Percentiles rank a stretch among this genome's conserved stretches.
These are phyloP conservation scores for Nomada ruficornis DNA, from an alignment of 2,888 invertebrate genomes.

Conservation along the genomic window DNA sequence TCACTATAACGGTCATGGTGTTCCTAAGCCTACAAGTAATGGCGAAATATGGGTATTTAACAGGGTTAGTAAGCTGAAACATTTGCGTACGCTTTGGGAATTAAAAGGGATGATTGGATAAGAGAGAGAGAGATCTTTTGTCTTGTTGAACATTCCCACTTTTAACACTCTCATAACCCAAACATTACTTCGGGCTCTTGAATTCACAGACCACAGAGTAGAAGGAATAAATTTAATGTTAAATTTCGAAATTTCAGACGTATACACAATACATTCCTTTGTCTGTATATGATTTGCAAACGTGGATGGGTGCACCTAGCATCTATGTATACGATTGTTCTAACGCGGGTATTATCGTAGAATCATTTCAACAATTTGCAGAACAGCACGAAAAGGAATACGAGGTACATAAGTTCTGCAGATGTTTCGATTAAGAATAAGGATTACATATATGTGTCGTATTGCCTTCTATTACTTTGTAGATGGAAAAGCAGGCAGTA, in stretches of 20 bases:
- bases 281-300: conserved; percentile 98
- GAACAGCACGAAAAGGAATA: conserved; percentile 95
- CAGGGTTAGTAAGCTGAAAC: conserved; percentile 86
- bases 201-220: too few species aligned
- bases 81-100: background rate
- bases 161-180: too few species aligned
- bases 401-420: conserved; percentile 84
- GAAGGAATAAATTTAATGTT: background rate
- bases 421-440: background rate
- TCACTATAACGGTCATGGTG: conserved; percentile 99
- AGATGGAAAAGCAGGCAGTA: conserved; percentile 81
- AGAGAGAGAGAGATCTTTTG: too few species aligned
- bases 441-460: background rate
- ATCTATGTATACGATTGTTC: conserved; percentile 99
- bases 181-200: too few species aligned
- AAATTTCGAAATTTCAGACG: conserved; percentile 86
- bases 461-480: conserved; percentile 1
- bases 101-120: too few species aligned
- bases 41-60: conserved; percentile 99
- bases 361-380: conserved; percentile 95
- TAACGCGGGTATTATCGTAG: conserved; percentile 98
- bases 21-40: conserved; percentile 98
- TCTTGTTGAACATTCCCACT: too few species aligned
- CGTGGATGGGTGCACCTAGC: conserved; percentile 99
- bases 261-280: conserved; percentile 99